These are phyloP conservation scores for Opisthograptis luteolata DNA, from an alignment of 2,888 invertebrate genomes.

Conservation along the genomic window DNA sequence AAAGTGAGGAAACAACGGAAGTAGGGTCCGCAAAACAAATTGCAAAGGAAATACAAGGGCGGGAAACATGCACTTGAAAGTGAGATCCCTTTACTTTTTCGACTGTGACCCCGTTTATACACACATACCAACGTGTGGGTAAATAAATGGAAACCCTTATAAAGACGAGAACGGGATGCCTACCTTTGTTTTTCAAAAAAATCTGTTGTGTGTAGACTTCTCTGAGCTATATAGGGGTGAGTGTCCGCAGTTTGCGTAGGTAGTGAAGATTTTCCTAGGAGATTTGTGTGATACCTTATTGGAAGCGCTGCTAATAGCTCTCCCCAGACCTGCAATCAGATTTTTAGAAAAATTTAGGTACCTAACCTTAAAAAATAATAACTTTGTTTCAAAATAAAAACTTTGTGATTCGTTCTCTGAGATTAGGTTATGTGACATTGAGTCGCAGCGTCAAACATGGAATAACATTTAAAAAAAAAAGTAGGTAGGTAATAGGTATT, in stretches of 20 bases:
- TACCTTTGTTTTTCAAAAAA: constrained; percentile 25
- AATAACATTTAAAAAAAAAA: too few relatives aligned
- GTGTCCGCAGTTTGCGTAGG: neutral
- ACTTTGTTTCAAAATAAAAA: too few relatives aligned
- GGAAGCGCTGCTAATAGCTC: too few relatives aligned
- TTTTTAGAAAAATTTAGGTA: too few relatives aligned
- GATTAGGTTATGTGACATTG: too few relatives aligned
- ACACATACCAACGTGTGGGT: constrained; percentile 28
- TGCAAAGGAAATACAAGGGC: constrained; percentile 35
- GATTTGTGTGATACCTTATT: too few relatives aligned
- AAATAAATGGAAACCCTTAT: constrained; percentile 36
- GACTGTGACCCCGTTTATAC: constrained; percentile 31
- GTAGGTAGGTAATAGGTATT: too few relatives aligned
- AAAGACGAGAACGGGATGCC: constrained; percentile 25
- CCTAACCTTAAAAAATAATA: too few relatives aligned
- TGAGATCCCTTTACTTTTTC: constrained; percentile 35
- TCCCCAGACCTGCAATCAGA: too few relatives aligned
- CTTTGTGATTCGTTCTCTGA: too few relatives aligned
- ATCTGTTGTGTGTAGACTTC: constrained; percentile 6
- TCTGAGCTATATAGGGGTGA: constrained; percentile 1
- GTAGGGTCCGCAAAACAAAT: constrained; percentile 33
- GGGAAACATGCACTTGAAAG: constrained; percentile 38
- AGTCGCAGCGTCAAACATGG: too few relatives aligned
- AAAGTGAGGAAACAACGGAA: constrained; percentile 28
- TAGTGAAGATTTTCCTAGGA: neutral